These are phyloP conservation scores for Choreutis nemorana DNA, from an alignment of 2,888 invertebrate species.

Conservation along the genomic window DNA sequence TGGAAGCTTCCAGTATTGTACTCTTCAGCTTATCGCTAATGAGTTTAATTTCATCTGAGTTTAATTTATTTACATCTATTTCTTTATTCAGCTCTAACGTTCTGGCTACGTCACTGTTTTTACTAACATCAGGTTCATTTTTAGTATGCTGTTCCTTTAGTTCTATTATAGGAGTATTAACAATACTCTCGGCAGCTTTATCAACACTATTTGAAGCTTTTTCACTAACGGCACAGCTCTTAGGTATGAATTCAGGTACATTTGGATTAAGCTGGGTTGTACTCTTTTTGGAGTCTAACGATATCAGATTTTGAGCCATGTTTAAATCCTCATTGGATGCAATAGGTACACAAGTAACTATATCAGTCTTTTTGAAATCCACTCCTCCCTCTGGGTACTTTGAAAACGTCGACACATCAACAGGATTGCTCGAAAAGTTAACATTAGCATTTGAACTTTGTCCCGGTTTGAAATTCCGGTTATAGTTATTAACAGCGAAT, in stretches of 20 bases:
- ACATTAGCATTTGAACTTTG: too few relatives aligned
- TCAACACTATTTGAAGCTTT: not conserved
- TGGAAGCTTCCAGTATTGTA: constrained; percentile 22
- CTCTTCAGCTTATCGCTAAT: constrained; percentile 20
- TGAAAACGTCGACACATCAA: too few relatives aligned
- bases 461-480: too few relatives aligned
- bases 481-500: too few relatives aligned
- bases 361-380: too few relatives aligned
- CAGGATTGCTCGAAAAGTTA: too few relatives aligned
- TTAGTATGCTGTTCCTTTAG: constrained; percentile 7
- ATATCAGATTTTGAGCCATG: too few relatives aligned
- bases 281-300: too few relatives aligned
- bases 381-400: too few relatives aligned
- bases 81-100: constrained; percentile 3
- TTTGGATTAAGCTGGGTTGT: constrained; percentile 35
- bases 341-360: too few relatives aligned
- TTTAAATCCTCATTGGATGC: too few relatives aligned
- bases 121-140: constrained; percentile 7
- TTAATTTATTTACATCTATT: constrained; percentile 8
- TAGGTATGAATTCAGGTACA: constrained; percentile 30
- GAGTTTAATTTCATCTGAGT: constrained; percentile 9
- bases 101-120: constrained; percentile 1
- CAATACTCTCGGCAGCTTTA: not conserved
- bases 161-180: not conserved
- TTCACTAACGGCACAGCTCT: too few relatives aligned